Percentiles rank a stretch among this genome's conserved stretches.
Conservation (phyloP, 2,797 vertebrate species). For the Lycodopsis pacificus region DNA sequence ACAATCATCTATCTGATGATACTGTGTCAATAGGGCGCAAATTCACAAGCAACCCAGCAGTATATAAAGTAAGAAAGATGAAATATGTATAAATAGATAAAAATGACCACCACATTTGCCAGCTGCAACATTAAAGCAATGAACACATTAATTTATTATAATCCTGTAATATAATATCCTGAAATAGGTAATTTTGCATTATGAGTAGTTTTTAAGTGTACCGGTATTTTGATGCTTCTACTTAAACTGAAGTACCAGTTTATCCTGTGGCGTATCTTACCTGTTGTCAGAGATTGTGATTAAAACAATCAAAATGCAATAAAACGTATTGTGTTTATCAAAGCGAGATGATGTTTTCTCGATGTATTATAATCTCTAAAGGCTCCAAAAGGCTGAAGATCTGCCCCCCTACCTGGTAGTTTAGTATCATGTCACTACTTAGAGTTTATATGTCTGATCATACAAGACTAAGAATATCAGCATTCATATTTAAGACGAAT, state of each 20-base stretch:
- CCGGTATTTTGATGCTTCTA: not conserved
- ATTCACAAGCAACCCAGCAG: too few species aligned
- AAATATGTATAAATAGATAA: not conserved
- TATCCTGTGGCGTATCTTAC: not conserved
- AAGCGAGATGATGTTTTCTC: not conserved
- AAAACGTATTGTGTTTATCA: not conserved
- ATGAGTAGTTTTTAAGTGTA: not conserved
- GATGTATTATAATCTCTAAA: not conserved
- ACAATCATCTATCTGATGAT: not conserved
- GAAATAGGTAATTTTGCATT: not conserved
- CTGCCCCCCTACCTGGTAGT: not conserved
- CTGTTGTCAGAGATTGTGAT: not conserved
- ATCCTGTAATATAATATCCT: not conserved
- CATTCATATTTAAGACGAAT: not conserved
- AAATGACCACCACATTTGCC: not conserved
- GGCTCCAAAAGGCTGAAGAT: not conserved
- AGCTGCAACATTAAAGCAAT: too few species aligned
- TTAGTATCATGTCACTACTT: not conserved
- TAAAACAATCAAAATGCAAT: not conserved
- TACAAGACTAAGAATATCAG: not conserved
- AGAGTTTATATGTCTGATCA: not conserved
- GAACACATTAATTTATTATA: too few species aligned
- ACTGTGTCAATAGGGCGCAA: not conserved
- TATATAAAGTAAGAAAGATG: not conserved
- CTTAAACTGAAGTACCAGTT: not conserved